Percentiles rank a stretch among this genome's conserved stretches.
phyloP scores from a whole-genome alignment of 2,888 invertebrate species.

The Diarsia dahlii region DNA sequence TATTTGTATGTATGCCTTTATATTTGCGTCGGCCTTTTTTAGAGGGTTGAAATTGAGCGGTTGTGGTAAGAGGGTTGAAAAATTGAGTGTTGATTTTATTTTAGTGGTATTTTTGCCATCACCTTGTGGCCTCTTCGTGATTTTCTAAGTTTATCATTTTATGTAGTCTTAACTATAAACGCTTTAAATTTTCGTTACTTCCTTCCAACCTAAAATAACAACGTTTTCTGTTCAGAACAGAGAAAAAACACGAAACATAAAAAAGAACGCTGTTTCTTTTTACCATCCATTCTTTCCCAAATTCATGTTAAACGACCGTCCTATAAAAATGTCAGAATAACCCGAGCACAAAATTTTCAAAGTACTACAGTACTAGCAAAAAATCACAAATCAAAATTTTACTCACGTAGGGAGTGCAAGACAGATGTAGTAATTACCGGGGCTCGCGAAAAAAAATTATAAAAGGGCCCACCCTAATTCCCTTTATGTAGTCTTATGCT shows the following conservation, averaged over 20 bases:
- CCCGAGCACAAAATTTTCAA: background rate
- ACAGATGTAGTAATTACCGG: slow-evolving; percentile 49
- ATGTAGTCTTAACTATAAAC: background rate
- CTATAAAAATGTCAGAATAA: slow-evolving; percentile 32
- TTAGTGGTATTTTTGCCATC: background rate
- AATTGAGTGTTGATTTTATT: background rate
- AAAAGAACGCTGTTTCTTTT: slow-evolving; percentile 16
- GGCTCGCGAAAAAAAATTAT: slow-evolving; percentile 11
- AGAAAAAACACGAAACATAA: background rate
- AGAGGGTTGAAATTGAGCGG: background rate
- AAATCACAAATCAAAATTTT: slow-evolving; percentile 26
- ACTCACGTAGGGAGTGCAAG: slow-evolving; percentile 47
- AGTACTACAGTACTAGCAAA: slow-evolving; percentile 19
- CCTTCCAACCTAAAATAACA: background rate
- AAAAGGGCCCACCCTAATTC: slow-evolving; percentile 31
- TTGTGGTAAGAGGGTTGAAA: background rate
- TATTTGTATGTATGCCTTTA: slow-evolving; percentile 13
- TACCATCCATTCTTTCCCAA: slow-evolving; percentile 7
- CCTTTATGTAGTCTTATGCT: slow-evolving; percentile 41
- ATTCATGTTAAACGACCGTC: slow-evolving; percentile 36
- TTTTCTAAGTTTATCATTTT: background rate
- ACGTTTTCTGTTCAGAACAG: no score
- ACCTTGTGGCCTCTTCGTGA: background rate
- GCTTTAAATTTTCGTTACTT: background rate
- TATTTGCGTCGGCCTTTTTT: slow-evolving; percentile 27